Base-by-base conservation (phyloP, 2,797 vertebrate species). In the Rhinoraja longicauda region DNA sequence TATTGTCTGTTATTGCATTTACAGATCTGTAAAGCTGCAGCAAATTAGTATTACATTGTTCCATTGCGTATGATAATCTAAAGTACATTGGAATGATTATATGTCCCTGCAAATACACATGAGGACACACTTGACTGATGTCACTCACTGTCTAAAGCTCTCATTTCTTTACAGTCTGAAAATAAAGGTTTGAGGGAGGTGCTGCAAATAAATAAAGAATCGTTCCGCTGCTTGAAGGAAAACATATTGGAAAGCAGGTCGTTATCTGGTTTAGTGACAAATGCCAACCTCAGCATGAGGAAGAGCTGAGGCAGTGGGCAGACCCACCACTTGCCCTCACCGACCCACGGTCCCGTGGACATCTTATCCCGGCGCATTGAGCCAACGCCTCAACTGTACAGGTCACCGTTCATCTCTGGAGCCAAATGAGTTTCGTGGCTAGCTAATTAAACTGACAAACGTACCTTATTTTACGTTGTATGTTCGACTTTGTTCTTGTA, bases 191-290 rank as follows among this genome's bases (percentile, higher is more conserved):
- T 99, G 90, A 95, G 99, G 94, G 99, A 99, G 96, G 96, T 99
- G 93, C 96, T 99, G 94, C 98, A 99, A 93, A 99, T 99, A 95
- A 99, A 98, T 93, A 97, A 98, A 29, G 98, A 99, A 94, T 98
- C 98, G 0, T 99, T 99, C 95, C 96, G 99, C 94, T 96, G 97
- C 93, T 96, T 99, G 75, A 97, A 97, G 94, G 96, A 97, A 94
- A 98, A 98, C 21, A 93, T 94, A 0, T 98, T 97, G 0, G 98
- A 99, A 94, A 98, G 95, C 95, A 97, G 97, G 0, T 98, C 98
- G 6, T 96, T 99, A 91, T 99, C 98, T 0, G 97, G 97, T 0
- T 94, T 98, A 79, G 96, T 99, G 93, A 98, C 97, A 93, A 98
- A 96, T 90, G 95, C 97, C 17, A 98, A 99, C 81, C 93, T 98